Base-by-base conservation (phyloP, 1,140 invertebrate genomes). In the Trachymyrmex cornetzi region DNA sequence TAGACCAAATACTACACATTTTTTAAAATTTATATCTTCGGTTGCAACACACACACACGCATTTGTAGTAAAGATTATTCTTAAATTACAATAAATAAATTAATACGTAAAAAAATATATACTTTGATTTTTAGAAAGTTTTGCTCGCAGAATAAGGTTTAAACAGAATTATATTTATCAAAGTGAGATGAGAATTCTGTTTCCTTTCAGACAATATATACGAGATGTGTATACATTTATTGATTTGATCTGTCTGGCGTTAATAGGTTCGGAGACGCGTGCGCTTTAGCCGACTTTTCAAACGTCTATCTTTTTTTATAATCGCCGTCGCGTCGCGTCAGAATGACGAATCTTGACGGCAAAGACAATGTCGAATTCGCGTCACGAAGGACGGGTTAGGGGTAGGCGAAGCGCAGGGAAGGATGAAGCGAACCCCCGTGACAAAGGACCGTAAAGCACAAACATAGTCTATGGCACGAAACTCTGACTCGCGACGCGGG, bases 331-430 rank as follows among this genome's bases (percentile, higher is more conserved):
- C 44, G 50, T 66, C 75, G 59, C 75, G 59, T 50, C 57, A 77
- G 27, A 79, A 63, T 30, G 61, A 67, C 55, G 55, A 24, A 82
- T 82, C 38, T 38, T 14, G 19, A 74, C 69, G 27, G 55, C 27
- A 84, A 84, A 84, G 80, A 74, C 80, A 84, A 75, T 69, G 69
- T 84, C 80, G 80, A 84, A 84, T 74, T 75, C 69, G 7, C 55
- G 38, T 82, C 38, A 67, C 14, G 24, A 30, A n/a, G 66, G 38
- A 27, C 5, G 9, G 64, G 22, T 27, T 22, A 24, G 67, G 55
- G 53, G 19, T 24, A 19, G 11, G 16, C 4, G 14, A 14, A n/a
- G n/a, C n/a, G n/a, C n/a, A n/a, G n/a, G n/a, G n/a, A n/a, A 50
- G 48, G 55, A 34, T 22, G 57, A 14, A 24, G 27, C 48, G 34